Base-by-base conservation (phyloP, 1,140 invertebrate species). In the Steinernema khuongi region DNA sequence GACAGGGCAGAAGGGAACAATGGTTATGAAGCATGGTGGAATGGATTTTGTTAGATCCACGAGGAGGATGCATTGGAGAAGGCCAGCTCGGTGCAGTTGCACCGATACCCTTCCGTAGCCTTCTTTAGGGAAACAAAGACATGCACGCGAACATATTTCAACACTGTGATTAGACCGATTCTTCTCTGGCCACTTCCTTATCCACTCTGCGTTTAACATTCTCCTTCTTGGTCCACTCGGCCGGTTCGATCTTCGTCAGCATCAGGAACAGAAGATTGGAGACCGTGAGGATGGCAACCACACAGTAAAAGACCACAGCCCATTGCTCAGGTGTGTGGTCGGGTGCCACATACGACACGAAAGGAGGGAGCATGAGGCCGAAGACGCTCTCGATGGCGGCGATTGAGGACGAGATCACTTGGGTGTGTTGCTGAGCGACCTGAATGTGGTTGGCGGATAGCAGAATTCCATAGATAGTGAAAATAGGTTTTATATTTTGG, bases 381-480 rank as follows among this genome's bases (percentile, higher is more conserved):
- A 72, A 68, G 11, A 72, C 30, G 26, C 74, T 71, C 22, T 71
- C 74, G 36, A 76, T 68, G 30, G 72, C 71, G 32, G 72, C 72
- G 41, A 73, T 76, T 32, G 72, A 29, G 18, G 71, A 73, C 32
- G 72, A 28, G n/a, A 67, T 60, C n/a, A 76, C 71, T 31, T 76
- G 74, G 14, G 74, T 33, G 44, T 76, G 70, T 43, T 74, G 71
- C 28, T 26, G 70, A 32, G 60, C 71, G 31, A 76, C 68, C 74
- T 41, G n/a, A 41, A 41, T n/a, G 7, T 41, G 36, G 36, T 41
- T 41, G 36, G 7, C n/a, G 36, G 36, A 11, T 41, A 41, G 36
- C 36, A 11, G 7, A n/a, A n/a, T 41, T 41, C 7, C n/a, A n/a
- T n/a, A n/a, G n/a, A n/a, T n/a, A n/a, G n/a, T 74, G 66, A 31